phyloP scores from a whole-genome alignment of 2,113 vertebrate species.

The Osmerus mordax region DNA sequence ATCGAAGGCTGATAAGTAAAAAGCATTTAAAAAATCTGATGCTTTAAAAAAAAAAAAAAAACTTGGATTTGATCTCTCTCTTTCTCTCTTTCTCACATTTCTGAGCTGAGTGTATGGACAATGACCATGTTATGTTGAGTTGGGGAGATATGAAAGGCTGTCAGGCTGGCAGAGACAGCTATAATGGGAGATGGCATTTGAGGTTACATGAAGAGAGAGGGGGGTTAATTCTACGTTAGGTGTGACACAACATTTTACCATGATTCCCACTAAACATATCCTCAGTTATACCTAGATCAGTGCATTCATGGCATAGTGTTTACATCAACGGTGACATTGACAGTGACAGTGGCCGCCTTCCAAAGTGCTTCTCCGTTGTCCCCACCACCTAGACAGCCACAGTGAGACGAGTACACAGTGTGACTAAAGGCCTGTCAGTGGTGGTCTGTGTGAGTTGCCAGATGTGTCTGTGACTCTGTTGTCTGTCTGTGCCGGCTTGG shows the following conservation, averaged over 20 bases:
- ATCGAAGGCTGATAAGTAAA: conserved; percentile 56
- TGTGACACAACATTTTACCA: neutral
- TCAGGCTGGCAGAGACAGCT: conserved; percentile 63
- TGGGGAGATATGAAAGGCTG: conserved; percentile 68
- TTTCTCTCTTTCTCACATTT: neutral
- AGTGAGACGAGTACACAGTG: neutral
- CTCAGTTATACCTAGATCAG: conserved; percentile 19
- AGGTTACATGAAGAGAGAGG: conserved; percentile 20
- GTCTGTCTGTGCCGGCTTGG: conserved; percentile 31
- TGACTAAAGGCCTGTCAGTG: neutral
- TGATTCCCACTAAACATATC: conserved; percentile 50
- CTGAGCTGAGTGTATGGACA: conserved; percentile 58
- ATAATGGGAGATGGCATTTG: conserved; percentile 57
- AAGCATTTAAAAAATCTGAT: conserved; percentile 60
- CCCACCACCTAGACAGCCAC: neutral
- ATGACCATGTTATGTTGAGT: conserved; percentile 63
- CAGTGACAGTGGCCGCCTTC: conserved; percentile 44
- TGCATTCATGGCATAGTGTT: neutral
- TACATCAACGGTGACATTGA: conserved; percentile 30
- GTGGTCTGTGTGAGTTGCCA: neutral
- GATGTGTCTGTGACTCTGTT: neutral
- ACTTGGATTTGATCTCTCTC: conserved; percentile 72
- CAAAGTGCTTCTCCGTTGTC: conserved; percentile 36
- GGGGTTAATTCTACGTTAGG: neutral
- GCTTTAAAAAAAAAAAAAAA: conserved; percentile 43